These are phyloP conservation scores for Solea senegalensis DNA, from an alignment of 2,113 vertebrate genomes.

Conservation along the genomic window DNA sequence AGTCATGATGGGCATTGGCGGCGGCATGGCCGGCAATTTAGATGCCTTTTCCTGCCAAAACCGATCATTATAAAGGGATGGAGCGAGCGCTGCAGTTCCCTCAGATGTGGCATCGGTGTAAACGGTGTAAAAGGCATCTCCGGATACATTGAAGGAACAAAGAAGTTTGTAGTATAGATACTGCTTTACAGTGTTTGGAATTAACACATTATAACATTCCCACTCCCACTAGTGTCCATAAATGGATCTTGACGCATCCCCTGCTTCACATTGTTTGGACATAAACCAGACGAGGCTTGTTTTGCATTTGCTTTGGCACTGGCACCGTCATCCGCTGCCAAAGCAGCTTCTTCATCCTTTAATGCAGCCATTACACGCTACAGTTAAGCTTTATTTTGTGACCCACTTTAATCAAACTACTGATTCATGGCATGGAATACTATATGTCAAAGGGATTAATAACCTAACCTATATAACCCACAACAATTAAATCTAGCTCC, in stretches of 20 bases:
- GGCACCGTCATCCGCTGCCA: not conserved
- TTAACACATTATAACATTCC: conserved; percentile 40
- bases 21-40: conserved; percentile 5
- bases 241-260: conserved; percentile 49
- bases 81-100: conserved; percentile 20
- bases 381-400: not conserved
- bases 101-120: no score
- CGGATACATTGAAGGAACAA: not conserved
- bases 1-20: conserved; percentile 38
- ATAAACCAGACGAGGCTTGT: conserved; percentile 30
- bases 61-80: conserved; percentile 28
- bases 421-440: not conserved
- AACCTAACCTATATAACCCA: no score
- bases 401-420: not conserved
- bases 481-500: not conserved
- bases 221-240: conserved; percentile 52
- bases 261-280: conserved; percentile 42
- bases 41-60: conserved; percentile 24
- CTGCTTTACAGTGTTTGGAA: conserved; percentile 16
- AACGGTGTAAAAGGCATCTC: not conserved
- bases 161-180: conserved; percentile 1
- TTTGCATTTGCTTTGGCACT: conserved; percentile 21
- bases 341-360: conserved; percentile 20
- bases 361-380: not conserved
- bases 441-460: no score